Conservation (phyloP, 2,113 vertebrate species). For the Indicator indicator region DNA sequence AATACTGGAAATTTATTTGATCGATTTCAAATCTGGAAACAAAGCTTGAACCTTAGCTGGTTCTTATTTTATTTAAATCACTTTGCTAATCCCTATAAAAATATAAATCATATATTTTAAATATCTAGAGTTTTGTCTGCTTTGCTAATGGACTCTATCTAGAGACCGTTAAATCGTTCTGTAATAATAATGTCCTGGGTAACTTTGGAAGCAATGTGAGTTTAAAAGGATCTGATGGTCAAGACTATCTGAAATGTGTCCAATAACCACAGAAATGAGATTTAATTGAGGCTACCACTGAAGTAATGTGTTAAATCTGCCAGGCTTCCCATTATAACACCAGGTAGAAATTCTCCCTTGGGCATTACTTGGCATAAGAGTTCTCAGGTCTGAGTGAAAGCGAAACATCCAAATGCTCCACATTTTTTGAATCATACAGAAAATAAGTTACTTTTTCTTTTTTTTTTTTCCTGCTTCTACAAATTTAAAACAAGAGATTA, state of each 20-base stretch:
- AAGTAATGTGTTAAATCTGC: constrained; percentile 39
- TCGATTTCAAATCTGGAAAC: not conserved
- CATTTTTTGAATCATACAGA: not conserved
- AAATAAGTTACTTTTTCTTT: not conserved
- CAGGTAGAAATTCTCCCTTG: constrained; percentile 42
- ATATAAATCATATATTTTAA: not conserved
- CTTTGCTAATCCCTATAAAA: not conserved
- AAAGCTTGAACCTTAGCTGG: not conserved
- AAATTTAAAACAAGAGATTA: not conserved
- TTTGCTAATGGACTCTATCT: constrained; percentile 20
- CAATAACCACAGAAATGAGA: constrained; percentile 58
- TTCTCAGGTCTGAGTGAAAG: constrained; percentile 48
- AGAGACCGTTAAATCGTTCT: constrained; percentile 32
- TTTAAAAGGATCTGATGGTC: constrained; percentile 50
- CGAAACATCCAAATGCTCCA: constrained; percentile 36
- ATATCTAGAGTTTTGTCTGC: not conserved
- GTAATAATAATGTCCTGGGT: constrained; percentile 22
- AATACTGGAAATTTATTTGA: not conserved
- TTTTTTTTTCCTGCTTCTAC: not conserved
- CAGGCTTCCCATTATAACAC: constrained; percentile 53
- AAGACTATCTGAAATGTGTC: constrained; percentile 65
- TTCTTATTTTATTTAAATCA: constrained; percentile 1
- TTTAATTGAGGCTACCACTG: constrained; percentile 60
- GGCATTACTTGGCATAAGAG: constrained; percentile 7
- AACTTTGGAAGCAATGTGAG: constrained; percentile 40